A percentile compares a stretch with the other conserved stretches of the same genome.
Conservation (phyloP, 2,888 invertebrate genomes). For the Cactoblastis cactorum region DNA sequence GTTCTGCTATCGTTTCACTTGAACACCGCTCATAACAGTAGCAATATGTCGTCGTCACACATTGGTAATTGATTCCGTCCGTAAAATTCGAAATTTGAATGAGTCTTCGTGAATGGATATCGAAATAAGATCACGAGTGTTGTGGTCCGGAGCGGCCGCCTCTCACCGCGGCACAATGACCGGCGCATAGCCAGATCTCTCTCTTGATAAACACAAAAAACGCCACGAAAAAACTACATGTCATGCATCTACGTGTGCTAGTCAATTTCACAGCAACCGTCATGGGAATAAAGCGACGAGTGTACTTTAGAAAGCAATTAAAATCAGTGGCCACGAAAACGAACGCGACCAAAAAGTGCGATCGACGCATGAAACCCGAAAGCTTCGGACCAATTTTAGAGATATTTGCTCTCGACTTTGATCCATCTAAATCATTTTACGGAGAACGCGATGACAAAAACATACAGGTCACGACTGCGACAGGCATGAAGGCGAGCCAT, state of each 20-base stretch:
- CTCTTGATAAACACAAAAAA: constrained; percentile 69
- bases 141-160: constrained; percentile 42
- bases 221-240: constrained; percentile 73
- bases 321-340: constrained; percentile 61
- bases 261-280: constrained; percentile 74
- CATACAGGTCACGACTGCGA: constrained; percentile 30
- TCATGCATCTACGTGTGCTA: constrained; percentile 78
- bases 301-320: constrained; percentile 76
- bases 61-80: constrained; percentile 66
- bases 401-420: constrained; percentile 28
- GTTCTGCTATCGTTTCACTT: constrained; percentile 54
- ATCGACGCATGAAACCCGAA: constrained; percentile 60
- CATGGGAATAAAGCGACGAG: constrained; percentile 76
- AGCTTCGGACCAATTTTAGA: constrained; percentile 43
- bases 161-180: constrained; percentile 67
- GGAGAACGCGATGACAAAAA: constrained; percentile 48
- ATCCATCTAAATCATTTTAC: constrained; percentile 34
- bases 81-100: constrained; percentile 74
- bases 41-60: constrained; percentile 66
- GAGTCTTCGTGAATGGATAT: constrained; percentile 61
- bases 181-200: constrained; percentile 68
- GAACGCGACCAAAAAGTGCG: constrained; percentile 55
- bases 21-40: constrained; percentile 42
- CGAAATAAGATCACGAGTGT: constrained; percentile 69
- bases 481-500: constrained; percentile 21